A percentile compares a stretch with the other conserved stretches of the same genome.
These are phyloP conservation scores for Champsocephalus esox DNA, from an alignment of 2,797 vertebrate species.

Conservation along the genomic window DNA sequence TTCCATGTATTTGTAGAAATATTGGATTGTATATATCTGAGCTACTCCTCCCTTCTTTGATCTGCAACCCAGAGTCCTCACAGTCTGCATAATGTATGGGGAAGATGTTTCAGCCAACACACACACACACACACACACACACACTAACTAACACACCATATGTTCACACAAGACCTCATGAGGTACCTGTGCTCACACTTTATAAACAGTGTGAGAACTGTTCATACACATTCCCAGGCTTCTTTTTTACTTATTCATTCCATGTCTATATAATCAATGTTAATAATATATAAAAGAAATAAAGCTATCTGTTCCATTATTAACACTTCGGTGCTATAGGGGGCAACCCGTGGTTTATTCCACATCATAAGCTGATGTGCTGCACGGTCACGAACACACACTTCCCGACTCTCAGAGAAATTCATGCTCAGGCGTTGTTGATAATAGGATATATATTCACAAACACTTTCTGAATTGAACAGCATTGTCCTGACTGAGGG, in stretches of 20 bases:
- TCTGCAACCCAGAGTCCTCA: conserved; percentile 28
- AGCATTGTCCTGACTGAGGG: conserved; percentile 29
- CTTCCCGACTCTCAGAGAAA: conserved; percentile 17
- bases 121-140: background rate
- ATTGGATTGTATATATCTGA: background rate
- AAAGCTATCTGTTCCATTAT: conserved; percentile 74
- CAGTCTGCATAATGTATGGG: conserved; percentile 28
- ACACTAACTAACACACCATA: background rate
- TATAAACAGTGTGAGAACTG: conserved; percentile 2
- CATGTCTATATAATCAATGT: conserved; percentile 67
- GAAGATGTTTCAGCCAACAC: conserved; percentile 10
- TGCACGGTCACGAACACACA: conserved; percentile 25
- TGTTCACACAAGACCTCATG: conserved; percentile 6
- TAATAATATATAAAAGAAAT: conserved; percentile 75
- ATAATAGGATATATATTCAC: conserved; percentile 36
- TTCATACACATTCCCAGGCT: conserved; percentile 1
- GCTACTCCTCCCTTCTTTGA: conserved; percentile 22
- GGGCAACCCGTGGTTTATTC: conserved; percentile 52
- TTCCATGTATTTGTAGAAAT: background rate
- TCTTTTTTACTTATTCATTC: conserved; percentile 40
- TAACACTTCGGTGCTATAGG: conserved; percentile 59
- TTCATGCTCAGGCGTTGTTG: conserved; percentile 13
- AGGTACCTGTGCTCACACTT: background rate
- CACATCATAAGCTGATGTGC: conserved; percentile 31
- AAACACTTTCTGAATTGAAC: conserved; percentile 39